Evolutionary conservation across 2,797 vertebrate species (phyloP).

Genomic region (Coccyzus lansbergi): DNA sequence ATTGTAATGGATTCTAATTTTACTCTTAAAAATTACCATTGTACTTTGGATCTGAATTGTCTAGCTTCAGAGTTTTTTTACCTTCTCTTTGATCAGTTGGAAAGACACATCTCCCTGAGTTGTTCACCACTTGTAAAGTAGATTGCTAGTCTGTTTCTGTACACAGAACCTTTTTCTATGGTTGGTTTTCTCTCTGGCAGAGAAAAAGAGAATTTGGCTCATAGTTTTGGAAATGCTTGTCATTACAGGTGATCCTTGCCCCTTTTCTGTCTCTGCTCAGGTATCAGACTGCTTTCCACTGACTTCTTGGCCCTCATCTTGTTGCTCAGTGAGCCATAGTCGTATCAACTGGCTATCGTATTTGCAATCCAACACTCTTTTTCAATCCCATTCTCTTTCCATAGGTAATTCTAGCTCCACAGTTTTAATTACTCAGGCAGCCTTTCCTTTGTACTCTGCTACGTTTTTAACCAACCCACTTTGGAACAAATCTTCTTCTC

Average conservation of each 20-base stretch:
- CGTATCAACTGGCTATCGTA: background rate
- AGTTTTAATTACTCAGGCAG: background rate
- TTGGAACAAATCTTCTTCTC: background rate
- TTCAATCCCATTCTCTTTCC: conserved; percentile 25
- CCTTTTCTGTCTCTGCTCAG: background rate
- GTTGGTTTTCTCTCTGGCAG: background rate
- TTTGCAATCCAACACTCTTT: conserved; percentile 1
- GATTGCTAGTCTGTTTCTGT: background rate
- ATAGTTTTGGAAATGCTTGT: background rate
- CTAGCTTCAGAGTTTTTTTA: background rate
- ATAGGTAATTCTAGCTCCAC: background rate
- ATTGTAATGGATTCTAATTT: background rate
- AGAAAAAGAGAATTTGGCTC: background rate
- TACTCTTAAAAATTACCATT: background rate
- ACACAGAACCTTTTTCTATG: background rate
- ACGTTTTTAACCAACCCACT: background rate
- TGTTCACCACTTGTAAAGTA: background rate
- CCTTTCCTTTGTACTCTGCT: background rate
- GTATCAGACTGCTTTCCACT: background rate
- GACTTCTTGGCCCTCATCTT: background rate
- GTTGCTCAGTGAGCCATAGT: background rate
- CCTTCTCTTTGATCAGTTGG: background rate
- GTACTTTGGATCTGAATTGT: background rate
- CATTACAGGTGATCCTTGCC: background rate
- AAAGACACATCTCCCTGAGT: background rate